Base-by-base conservation (phyloP, 2,888 invertebrate genomes). In the Mythimna ferrago region DNA sequence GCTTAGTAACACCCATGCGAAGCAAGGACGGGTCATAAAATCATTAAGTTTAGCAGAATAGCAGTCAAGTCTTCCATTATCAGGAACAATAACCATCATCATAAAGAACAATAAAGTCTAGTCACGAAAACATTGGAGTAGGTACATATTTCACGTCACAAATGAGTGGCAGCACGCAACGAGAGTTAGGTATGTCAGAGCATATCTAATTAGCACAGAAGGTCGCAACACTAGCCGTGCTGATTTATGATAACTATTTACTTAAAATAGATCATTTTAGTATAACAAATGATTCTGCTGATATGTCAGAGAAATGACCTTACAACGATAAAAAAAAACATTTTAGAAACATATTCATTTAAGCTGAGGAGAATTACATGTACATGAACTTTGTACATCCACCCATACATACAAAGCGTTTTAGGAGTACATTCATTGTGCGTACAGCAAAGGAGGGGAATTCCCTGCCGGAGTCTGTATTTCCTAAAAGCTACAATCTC, bases 181-280 rank as follows among this genome's bases (percentile, higher is more conserved):
- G 53, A 77, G 71, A 75, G 73, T 70, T 73, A n/a, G n/a, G n/a
- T n/a, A 76, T 70, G 74, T 81, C 78, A 73, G 58, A 48, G 41
- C n/a, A 67, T 76, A 76, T 63, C 68, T 83, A 86, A 84, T 84
- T 86, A 81, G 54, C 11, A 10, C 38, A 60, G 76, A 86, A 86
- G 85, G 86, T 80, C 85, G 62, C 35, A 57, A 44, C 16, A 62
- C 60, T 57, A 76, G 61, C 26, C 35, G 57, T 64, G 44, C 35
- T 35, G 78, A 86, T 84, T 86, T 84, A 81, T 68, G 72, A 76
- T 74, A 76, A 72, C 56, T 66, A 70, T 76, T 65, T 63, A 54
- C n/a, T 63, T 38, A 48, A 6, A 67, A 73, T 67, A 19, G 21
- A 63, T 44, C 68, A 10, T 64, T 26, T 66, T 53, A 66, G 16